Conservation (phyloP, 2,888 invertebrate genomes). For the Chrysotoxum bicinctum region DNA sequence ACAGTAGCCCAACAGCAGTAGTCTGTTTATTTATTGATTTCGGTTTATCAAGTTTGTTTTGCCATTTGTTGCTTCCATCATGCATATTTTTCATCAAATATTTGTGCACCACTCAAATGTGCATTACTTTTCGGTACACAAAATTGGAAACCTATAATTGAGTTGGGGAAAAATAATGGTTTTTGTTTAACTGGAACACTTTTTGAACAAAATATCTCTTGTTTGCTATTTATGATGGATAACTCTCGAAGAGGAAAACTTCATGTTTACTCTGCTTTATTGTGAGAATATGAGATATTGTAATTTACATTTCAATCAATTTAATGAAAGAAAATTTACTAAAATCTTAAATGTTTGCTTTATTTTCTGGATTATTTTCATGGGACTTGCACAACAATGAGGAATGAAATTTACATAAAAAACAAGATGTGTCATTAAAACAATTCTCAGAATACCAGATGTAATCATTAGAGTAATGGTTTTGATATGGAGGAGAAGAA, state of each 20-base stretch:
- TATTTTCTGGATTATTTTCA: neutral
- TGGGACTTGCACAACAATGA: neutral
- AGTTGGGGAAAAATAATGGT: neutral
- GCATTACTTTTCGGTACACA: constrained; percentile 1
- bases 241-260: neutral
- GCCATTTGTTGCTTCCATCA: constrained; percentile 17
- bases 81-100: constrained; percentile 2
- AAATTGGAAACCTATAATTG: neutral
- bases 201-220: neutral
- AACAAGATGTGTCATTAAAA: neutral
- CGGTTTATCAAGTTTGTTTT: neutral
- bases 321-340: neutral
- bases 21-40: constrained; percentile 13
- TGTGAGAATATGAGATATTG: too few relatives aligned
- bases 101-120: constrained; percentile 2
- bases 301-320: neutral
- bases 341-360: neutral
- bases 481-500: neutral
- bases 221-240: neutral
- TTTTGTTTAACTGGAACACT: neutral
- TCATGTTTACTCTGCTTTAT: neutral
- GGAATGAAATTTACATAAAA: neutral
- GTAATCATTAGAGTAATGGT: neutral
- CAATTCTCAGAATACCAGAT: neutral
- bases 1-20: neutral